phyloP scores from a whole-genome alignment of 2,113 vertebrate species.

The Cathartes aura region DNA sequence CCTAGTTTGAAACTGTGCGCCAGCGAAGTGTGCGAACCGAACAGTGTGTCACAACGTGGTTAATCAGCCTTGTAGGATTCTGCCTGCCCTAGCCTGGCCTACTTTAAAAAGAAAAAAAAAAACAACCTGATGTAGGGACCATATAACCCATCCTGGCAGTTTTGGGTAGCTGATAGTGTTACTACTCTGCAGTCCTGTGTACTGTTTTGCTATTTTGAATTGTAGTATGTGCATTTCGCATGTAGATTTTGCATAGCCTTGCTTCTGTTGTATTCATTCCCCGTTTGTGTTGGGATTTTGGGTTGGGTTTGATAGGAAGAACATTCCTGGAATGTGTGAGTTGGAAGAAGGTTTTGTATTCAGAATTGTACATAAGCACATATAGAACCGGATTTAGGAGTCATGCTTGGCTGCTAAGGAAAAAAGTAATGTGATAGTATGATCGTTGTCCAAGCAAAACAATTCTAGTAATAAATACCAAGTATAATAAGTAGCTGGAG shows the following conservation, averaged over 20 bases:
- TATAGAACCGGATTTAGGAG: not conserved
- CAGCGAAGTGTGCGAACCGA: not conserved
- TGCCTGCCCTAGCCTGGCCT: not conserved
- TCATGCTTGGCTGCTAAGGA: not conserved
- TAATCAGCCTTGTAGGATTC: not conserved
- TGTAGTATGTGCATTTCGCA: not conserved
- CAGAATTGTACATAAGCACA: no score
- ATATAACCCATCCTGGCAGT: not conserved
- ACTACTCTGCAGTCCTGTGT: not conserved
- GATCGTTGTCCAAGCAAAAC: not conserved
- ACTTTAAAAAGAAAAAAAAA: not conserved
- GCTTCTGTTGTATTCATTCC: not conserved
- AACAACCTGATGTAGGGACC: not conserved
- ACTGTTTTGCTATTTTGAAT: not conserved
- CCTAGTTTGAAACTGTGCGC: not conserved
- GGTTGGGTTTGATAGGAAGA: not conserved
- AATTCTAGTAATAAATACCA: not conserved
- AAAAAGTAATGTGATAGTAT: not conserved
- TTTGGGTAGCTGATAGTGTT: not conserved
- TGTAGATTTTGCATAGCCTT: not conserved
- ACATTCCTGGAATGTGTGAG: rapidly evolving
- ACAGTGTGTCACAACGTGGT: not conserved
- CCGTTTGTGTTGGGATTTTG: not conserved
- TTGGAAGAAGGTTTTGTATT: not conserved
- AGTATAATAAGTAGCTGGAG: not conserved